Conservation (phyloP, 2,113 vertebrate species). For the Cnemophilus loriae region DNA sequence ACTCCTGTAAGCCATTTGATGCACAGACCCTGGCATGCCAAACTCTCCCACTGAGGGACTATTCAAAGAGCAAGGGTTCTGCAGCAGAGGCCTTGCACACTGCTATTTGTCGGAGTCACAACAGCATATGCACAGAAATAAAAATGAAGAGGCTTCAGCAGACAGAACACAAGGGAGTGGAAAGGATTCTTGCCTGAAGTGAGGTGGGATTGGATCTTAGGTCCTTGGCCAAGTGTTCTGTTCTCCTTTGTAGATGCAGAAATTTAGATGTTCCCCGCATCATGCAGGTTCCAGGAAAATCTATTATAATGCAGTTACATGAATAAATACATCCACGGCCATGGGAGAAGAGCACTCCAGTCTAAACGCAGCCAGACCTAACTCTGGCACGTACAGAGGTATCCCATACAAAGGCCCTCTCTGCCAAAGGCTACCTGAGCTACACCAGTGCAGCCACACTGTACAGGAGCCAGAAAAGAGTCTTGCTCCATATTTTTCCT, state of each 20-base stretch:
- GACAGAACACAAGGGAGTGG: background rate
- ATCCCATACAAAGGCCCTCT: background rate
- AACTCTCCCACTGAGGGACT: background rate
- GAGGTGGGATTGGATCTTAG: background rate
- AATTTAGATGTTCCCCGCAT: background rate
- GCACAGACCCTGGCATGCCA: background rate
- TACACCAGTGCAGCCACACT: background rate
- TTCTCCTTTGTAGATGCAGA: background rate
- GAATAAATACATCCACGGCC: background rate
- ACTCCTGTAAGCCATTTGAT: background rate
- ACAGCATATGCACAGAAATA: background rate
- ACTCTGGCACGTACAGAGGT: background rate
- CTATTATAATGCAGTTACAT: background rate
- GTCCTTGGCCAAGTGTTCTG: background rate
- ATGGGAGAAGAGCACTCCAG: background rate
- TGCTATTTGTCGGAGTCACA: background rate
- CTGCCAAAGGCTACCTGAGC: background rate
- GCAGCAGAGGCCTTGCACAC: background rate
- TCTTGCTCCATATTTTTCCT: background rate
- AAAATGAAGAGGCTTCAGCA: background rate
- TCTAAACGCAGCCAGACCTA: background rate
- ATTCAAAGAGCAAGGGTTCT: background rate
- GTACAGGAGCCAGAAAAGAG: background rate
- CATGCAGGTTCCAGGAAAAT: background rate
- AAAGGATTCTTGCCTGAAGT: background rate